Conservation (phyloP, 2,113 vertebrate species). For the Actenoides hombroni region DNA sequence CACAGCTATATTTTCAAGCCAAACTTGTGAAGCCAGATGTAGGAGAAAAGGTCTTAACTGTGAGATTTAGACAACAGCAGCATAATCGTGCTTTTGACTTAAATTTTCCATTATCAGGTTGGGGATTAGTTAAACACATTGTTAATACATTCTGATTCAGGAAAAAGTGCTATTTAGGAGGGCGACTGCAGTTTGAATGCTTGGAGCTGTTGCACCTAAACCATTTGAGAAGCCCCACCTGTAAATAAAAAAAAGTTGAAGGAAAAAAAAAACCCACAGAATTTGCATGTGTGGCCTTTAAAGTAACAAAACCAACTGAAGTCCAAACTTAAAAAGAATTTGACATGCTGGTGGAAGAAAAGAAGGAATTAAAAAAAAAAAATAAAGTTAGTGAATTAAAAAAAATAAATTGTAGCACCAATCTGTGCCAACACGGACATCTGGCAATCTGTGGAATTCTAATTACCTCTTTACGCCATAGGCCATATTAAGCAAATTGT, state of each 20-base stretch:
- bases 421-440: conserved; percentile 98
- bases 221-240: conserved; percentile 79
- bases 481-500: conserved; percentile 99
- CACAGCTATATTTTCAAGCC: conserved; percentile 64
- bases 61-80: conserved; percentile 4
- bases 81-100: conserved; percentile 39
- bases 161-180: conserved; percentile 27
- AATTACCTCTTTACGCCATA: conserved; percentile 99
- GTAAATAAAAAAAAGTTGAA: conserved; percentile 79
- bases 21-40: background rate
- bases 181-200: background rate
- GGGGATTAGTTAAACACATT: background rate
- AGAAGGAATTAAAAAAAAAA: conserved; percentile 79
- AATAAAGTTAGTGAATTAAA: conserved; percentile 86
- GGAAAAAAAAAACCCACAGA: conserved; percentile 65
- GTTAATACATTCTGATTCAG: conserved; percentile 27
- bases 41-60: background rate
- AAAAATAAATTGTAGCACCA: conserved; percentile 83
- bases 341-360: conserved; percentile 87
- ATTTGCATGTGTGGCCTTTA: conserved; percentile 69
- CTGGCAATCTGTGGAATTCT: conserved; percentile 99
- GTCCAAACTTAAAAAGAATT: conserved; percentile 84
- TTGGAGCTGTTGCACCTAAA: conserved; percentile 82
- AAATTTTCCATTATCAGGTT: background rate
- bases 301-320: conserved; percentile 83